phyloP scores from a whole-genome alignment of 1,140 invertebrate genomes.

The Polyergus mexicanus region DNA sequence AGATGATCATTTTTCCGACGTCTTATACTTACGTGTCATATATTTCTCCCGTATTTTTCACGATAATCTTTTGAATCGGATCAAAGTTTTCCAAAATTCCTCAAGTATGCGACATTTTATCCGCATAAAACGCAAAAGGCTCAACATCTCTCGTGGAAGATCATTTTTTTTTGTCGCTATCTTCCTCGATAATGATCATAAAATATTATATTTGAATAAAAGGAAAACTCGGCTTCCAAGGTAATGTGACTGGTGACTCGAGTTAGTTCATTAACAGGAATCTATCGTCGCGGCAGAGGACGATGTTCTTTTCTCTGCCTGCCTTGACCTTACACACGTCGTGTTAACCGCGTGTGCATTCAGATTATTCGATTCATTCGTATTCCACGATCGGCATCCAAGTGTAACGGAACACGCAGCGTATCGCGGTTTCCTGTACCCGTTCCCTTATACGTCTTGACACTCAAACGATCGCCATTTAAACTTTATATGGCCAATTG shows the following conservation, averaged over 20 bases:
- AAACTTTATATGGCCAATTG: not conserved
- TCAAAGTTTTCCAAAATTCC: not conserved
- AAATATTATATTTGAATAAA: not conserved
- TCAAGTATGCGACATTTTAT: not conserved
- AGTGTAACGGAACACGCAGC: constrained; percentile 65
- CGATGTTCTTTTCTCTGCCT: constrained; percentile 40
- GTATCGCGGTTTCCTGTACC: constrained; percentile 40
- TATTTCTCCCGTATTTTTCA: not conserved
- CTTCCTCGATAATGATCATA: not conserved
- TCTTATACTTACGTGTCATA: not conserved
- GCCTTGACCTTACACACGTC: constrained; percentile 71
- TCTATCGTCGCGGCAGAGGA: not conserved
- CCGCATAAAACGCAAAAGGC: not conserved
- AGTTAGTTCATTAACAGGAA: constrained; percentile 11
- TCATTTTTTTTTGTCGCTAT: not conserved
- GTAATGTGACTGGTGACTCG: not conserved
- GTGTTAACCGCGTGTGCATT: constrained; percentile 19
- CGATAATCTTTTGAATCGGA: not conserved
- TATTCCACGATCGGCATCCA: constrained; percentile 55
- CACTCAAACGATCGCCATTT: constrained; percentile 34
- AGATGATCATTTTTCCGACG: not conserved
- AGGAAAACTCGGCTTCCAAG: not conserved
- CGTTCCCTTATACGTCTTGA: constrained; percentile 33
- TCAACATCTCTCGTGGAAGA: not conserved
- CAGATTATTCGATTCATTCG: constrained; percentile 60